Evolutionary conservation across 2,113 vertebrate genomes (phyloP).

Genomic region (Empidonax alnorum): DNA sequence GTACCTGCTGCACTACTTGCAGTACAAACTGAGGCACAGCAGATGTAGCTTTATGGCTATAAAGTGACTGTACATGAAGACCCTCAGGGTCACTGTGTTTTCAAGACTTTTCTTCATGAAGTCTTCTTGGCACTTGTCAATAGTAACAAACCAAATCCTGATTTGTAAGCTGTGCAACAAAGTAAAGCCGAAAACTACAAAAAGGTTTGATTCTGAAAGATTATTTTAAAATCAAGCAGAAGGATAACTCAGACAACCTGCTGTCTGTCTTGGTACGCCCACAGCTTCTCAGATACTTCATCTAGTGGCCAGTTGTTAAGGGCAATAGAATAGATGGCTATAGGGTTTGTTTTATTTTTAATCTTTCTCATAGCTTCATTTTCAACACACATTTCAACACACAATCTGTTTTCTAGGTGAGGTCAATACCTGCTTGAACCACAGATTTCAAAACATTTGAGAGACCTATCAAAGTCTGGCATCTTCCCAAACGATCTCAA

Average conservation of each 20-base stretch:
- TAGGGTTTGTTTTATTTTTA: not conserved
- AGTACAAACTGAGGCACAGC: not conserved
- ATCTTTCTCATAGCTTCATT: not conserved
- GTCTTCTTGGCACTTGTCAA: not conserved
- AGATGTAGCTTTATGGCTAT: not conserved
- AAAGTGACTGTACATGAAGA: not conserved
- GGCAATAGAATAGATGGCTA: not conserved
- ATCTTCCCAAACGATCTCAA: not conserved
- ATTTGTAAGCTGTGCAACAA: not conserved
- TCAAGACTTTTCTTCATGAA: not conserved
- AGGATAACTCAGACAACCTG: constrained; percentile 65
- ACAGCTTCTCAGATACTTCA: constrained; percentile 83
- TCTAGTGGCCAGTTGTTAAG: constrained; percentile 87
- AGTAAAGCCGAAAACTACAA: not conserved
- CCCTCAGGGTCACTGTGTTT: not conserved
- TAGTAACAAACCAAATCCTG: not conserved
- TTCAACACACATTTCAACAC: not conserved
- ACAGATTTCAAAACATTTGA: not conserved
- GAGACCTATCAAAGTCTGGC: not conserved
- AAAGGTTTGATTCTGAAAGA: not conserved
- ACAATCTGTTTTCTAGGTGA: not conserved
- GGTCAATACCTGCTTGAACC: not conserved
- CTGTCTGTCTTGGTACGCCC: constrained; percentile 74
- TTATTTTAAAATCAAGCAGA: not conserved
- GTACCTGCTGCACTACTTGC: not conserved